Evolutionary conservation across 2,888 invertebrate species (phyloP).

Genomic region (Drosophila fulvimacula): DNA sequence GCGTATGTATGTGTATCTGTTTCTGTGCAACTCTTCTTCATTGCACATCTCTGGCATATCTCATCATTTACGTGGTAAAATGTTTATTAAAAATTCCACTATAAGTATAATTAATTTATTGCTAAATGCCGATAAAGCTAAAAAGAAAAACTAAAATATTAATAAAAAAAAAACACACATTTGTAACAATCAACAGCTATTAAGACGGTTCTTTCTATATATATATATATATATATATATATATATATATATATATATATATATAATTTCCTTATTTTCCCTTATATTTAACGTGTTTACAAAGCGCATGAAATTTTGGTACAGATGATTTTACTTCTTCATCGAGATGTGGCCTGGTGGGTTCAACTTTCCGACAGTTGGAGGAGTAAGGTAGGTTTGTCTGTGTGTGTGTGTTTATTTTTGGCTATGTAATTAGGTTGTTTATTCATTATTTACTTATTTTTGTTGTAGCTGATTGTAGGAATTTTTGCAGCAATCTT

Average conservation of each 20-base stretch:
- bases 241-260: too few species aligned
- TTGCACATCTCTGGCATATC: constrained; percentile 1
- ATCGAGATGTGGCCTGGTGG: constrained; percentile 44
- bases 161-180: constrained; percentile 10
- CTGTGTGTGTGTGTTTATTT: constrained; percentile 5
- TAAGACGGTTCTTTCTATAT: constrained; percentile 41
- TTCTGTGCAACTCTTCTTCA: not conserved
- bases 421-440: constrained; percentile 19
- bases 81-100: constrained; percentile 54
- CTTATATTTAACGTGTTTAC: constrained; percentile 31
- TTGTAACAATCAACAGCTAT: constrained; percentile 58
- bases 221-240: not conserved
- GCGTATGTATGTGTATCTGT: not conserved
- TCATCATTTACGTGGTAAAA: constrained; percentile 38
- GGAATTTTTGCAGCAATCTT: constrained; percentile 62
- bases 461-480: constrained; percentile 65
- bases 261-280: constrained; percentile 6
- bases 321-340: constrained; percentile 22
- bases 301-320: constrained; percentile 35
- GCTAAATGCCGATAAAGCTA: constrained; percentile 23
- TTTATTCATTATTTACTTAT: constrained; percentile 22
- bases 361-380: constrained; percentile 29
- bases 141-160: constrained; percentile 1
- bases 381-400: constrained; percentile 5
- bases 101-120: constrained; percentile 38